Base-by-base conservation (phyloP, 2,888 invertebrate species). In the Pterostichus madidus region DNA sequence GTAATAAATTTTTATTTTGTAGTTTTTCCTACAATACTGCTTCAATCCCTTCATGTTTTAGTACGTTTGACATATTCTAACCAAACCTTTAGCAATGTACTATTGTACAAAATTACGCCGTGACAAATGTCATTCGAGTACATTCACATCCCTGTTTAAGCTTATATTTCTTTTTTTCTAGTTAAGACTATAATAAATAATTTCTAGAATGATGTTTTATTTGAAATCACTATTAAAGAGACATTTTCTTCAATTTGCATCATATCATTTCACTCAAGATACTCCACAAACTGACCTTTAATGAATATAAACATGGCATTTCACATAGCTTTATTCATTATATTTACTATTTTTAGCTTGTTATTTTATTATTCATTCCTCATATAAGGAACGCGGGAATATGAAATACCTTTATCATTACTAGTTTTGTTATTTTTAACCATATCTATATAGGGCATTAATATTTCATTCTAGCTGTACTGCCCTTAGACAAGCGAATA, bases 401-500 rank as follows among this genome's bases (percentile, higher is more conserved):
- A 17, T 44, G 15, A 44, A 71, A 71, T 71, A 71, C 68, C 68
- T 44, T 71, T 71, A 71, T 71, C 44, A 71, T 71, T 71, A 71
- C 13, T 71, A 71, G 13, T 44, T 17, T 71, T 24, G 68, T 44
- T 71, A 71, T 71, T 71, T 71, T 39, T 71, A 71, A 11, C 44
- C 15, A 15, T 71, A 44, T 44, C 44, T 71, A 71, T 39, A 71
- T 24, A 71, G 44, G 68, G 68, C 46, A 7, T 44, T 44, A 17
- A 39, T 71, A 44, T 71, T 71, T 44, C 8, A 79, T 79, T 79
- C 31, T 68, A 89, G 89, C 88, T 79, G 84, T 87, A 80, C 86
- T 89, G 86, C 91, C 91, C 80, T 89, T 91, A 84, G 91, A 91
- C 86, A 90, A 92, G 85, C 91, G 93, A 87, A 93, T 94, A 89